Conservation (phyloP, 2,888 invertebrate genomes). For the Oligia latruncula region DNA sequence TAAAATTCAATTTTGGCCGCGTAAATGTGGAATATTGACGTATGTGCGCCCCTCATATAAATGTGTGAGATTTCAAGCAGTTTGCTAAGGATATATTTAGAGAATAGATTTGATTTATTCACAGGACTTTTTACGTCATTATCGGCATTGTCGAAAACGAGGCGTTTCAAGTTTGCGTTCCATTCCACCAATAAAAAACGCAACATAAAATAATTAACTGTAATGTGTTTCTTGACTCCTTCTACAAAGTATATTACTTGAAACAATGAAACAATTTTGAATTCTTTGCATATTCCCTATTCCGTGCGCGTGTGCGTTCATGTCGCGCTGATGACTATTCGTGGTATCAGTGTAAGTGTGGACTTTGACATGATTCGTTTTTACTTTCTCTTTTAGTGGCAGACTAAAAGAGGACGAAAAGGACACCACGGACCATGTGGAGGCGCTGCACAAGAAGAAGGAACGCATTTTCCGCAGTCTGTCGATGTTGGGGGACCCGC, state of each 20-base stretch:
- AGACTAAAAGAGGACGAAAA: constrained; percentile 78
- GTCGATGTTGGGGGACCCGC: constrained; percentile 63
- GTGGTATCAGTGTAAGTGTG: not conserved
- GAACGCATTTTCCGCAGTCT: constrained; percentile 84
- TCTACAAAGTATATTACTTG: not conserved
- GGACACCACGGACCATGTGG: constrained; percentile 78
- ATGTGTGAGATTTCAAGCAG: too few species aligned
- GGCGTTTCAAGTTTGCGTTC: not conserved
- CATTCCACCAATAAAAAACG: too few species aligned
- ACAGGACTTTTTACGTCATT: not conserved
- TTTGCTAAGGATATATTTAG: not conserved
- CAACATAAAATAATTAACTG: not conserved
- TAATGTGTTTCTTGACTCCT: not conserved
- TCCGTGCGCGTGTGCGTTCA: not conserved
- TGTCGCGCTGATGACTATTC: not conserved
- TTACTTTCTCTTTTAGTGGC: constrained; percentile 69
- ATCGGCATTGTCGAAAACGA: too few species aligned
- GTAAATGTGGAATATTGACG: too few species aligned
- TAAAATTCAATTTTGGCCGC: too few species aligned
- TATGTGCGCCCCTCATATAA: not conserved
- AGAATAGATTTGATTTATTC: not conserved
- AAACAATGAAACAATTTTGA: not conserved
- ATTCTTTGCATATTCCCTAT: not conserved
- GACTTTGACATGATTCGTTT: not conserved
- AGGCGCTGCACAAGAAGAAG: constrained; percentile 85